A percentile compares a stretch with the other conserved stretches of the same genome.
Evolutionary conservation across 2,888 invertebrate species (phyloP).

Genomic region (Drosophila lutescens): DNA sequence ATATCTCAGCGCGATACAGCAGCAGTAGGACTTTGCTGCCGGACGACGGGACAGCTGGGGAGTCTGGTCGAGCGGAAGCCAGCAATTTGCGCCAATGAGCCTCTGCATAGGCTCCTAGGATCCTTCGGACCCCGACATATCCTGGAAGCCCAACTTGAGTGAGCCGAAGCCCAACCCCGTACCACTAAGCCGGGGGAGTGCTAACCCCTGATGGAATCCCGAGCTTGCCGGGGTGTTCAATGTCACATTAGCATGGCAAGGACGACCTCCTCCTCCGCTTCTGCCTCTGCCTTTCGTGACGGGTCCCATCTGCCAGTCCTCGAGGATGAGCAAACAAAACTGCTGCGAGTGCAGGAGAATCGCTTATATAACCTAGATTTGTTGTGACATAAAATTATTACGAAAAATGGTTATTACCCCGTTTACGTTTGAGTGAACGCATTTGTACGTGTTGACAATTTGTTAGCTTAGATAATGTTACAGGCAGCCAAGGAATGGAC

Average conservation of each 20-base stretch:
- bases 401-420: slow-evolving; percentile 83
- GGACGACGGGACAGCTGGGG: slow-evolving; percentile 11
- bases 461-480: slow-evolving; percentile 80
- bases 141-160: neutral
- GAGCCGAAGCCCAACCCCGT: too few relatives aligned
- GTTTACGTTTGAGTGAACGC: slow-evolving; percentile 83
- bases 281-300: neutral
- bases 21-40: slow-evolving; percentile 32
- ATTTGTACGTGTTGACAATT: slow-evolving; percentile 83
- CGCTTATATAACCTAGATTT: slow-evolving; percentile 79
- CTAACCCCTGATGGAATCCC: slow-evolving; percentile 20
- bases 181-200: slow-evolving; percentile 13
- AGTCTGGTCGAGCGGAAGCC: slow-evolving; percentile 27
- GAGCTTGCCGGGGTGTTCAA: slow-evolving; percentile 28
- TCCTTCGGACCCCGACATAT: slow-evolving; percentile 1
- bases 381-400: slow-evolving; percentile 81
- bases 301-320: slow-evolving; percentile 36
- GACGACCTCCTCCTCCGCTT: slow-evolving; percentile 4
- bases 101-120: neutral
- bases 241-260: slow-evolving; percentile 42
- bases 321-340: slow-evolving; percentile 20
- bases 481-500: slow-evolving; percentile 42
- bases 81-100: slow-evolving; percentile 56
- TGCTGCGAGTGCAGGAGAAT: slow-evolving; percentile 19
- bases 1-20: slow-evolving; percentile 66